A percentile compares a stretch with the other conserved stretches of the same genome.
Conservation (phyloP, 2,888 invertebrate genomes). For the Ferdinandea cuprea region DNA sequence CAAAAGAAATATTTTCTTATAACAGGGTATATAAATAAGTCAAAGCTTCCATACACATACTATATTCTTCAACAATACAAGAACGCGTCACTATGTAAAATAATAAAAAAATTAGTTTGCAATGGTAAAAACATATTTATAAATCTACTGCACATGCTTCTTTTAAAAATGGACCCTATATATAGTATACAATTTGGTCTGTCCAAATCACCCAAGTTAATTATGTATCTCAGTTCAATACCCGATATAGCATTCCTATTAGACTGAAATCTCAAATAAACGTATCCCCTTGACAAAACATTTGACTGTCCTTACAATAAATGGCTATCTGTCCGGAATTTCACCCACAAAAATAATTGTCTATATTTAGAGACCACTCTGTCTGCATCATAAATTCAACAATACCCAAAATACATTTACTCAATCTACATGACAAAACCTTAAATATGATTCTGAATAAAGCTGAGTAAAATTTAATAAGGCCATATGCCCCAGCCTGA, state of each 20-base stretch:
- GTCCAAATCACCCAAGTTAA: not conserved
- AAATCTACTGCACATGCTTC: no score
- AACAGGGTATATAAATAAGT: no score
- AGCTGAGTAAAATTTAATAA: conserved; percentile 60
- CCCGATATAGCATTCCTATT: not conserved
- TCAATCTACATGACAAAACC: conserved; percentile 23
- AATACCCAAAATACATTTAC: conserved; percentile 1
- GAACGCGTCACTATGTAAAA: no score
- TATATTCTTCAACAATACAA: no score
- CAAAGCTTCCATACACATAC: no score
- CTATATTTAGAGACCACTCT: conserved; percentile 26
- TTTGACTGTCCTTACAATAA: conserved; percentile 38
- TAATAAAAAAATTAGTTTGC: no score
- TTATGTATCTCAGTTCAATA: conserved; percentile 5
- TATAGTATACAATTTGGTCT: no score
- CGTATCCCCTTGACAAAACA: conserved; percentile 16
- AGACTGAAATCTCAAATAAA: conserved; percentile 12
- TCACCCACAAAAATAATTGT: conserved; percentile 53
- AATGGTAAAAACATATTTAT: no score
- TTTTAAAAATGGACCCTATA: no score
- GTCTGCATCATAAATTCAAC: conserved; percentile 2
- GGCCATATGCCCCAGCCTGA: conserved; percentile 39
- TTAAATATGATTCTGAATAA: conserved; percentile 44
- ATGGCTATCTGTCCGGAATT: conserved; percentile 53
- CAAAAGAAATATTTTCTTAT: no score